Base-by-base conservation (phyloP, 2,113 vertebrate genomes). In the Megalops atlanticus region DNA sequence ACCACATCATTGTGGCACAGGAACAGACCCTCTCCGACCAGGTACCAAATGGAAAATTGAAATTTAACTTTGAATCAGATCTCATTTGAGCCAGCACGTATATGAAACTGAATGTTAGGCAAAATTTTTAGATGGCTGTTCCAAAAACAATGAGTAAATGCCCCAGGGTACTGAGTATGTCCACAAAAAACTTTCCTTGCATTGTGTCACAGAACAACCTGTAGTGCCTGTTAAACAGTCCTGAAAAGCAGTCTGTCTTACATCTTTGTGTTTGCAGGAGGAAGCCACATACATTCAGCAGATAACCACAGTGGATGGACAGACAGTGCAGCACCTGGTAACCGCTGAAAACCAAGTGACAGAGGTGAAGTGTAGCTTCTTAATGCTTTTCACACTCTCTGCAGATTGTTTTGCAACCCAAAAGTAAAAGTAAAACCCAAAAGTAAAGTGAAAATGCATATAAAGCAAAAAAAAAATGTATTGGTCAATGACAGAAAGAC, bases 211-310 rank as follows among this genome's bases (percentile, higher is more conserved):
- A 2, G 49, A 54, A 21, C 49, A 54, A 21, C 4, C 6, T 54
- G 18, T 54, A 54, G 49, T 7, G 24, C 16, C 5, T 54, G 7
- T 2, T 24, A 2, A 54, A 21, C 24, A 1, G 24, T 54, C 49
- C 24, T 54, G 49, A 54, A 49, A 49, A 16, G 47, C 14, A 49
- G 49, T 54, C 49, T 21, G 3, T 2, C 4, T 54, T 24, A 1
- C 58, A 11, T 27, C 0, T 39, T 40, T 77, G 18, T 16, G 81
- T 52, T 4, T 80, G 83, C 92, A 99, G 97, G 97, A 98, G 87
- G 97, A 99, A 81, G 95, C 96, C 2, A 83, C 97, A 0, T 99
- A 98, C 80, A 98, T 99, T 89, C 97, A 99, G 86, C 97, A 99
- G 88, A 98, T 99, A 81, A 97, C 97, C 0, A 98, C 97, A 0